These are phyloP conservation scores for Aphelenchoides fujianensis DNA, from an alignment of 1,140 invertebrate genomes.

Conservation along the genomic window DNA sequence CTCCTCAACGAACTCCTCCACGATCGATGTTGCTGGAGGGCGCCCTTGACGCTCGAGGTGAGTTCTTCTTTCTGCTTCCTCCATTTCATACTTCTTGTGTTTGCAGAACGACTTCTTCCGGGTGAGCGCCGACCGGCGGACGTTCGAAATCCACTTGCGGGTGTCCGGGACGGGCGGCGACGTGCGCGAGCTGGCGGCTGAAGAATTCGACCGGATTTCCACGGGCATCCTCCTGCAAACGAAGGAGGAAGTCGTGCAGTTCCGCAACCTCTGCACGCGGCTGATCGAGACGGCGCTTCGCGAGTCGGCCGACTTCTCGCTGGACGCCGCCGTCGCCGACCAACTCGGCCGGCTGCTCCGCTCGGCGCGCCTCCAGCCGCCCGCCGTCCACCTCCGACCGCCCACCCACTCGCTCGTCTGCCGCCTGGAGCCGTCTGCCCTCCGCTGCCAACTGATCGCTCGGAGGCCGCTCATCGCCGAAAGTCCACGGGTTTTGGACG, in stretches of 20 bases:
- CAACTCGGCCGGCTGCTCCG: too few species aligned
- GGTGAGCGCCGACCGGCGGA: neutral
- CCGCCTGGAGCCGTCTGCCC: too few species aligned
- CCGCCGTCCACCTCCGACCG: too few species aligned
- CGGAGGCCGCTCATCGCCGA: too few species aligned
- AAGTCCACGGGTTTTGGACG: too few species aligned
- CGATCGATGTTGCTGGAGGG: conserved; percentile 20
- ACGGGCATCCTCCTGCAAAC: neutral
- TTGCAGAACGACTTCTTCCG: neutral
- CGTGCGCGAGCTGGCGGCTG: neutral
- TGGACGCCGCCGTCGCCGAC: too few species aligned
- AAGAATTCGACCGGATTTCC: neutral
- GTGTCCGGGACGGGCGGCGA: neutral
- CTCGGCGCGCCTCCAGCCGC: too few species aligned
- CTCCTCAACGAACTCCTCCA: conserved; percentile 28
- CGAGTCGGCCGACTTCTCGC: too few species aligned
- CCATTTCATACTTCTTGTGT: neutral
- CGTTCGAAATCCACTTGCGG: neutral
- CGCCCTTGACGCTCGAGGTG: conserved; percentile 20
- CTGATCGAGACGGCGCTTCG: too few species aligned
- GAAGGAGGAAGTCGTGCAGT: neutral
- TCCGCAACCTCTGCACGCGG: too few species aligned
- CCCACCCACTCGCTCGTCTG: too few species aligned
- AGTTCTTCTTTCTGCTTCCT: neutral
- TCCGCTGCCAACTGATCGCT: too few species aligned